phyloP scores from a whole-genome alignment of 2,888 invertebrate genomes.

The Drosophila tanythrix region DNA sequence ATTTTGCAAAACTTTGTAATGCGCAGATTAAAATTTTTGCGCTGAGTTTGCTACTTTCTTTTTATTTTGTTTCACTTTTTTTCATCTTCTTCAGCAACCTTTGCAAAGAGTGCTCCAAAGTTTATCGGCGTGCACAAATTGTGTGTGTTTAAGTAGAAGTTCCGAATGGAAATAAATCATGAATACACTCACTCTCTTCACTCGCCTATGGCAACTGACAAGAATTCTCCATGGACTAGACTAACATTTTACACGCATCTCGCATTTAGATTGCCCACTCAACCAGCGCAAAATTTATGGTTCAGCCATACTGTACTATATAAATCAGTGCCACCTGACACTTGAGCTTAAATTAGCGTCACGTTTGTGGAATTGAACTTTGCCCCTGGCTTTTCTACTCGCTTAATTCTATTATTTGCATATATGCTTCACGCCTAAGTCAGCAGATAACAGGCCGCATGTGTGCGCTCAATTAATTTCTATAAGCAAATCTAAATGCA shows the following conservation, averaged over 20 bases:
- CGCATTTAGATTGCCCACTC: conserved; percentile 34
- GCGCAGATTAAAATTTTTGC: conserved; percentile 72
- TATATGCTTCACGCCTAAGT: conserved; percentile 1
- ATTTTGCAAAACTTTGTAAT: conserved; percentile 67
- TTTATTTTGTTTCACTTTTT: neutral
- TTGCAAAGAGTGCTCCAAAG: conserved; percentile 50
- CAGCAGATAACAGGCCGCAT: conserved; percentile 27
- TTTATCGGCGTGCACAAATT: conserved; percentile 46
- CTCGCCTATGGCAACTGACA: conserved; percentile 41
- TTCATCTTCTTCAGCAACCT: conserved; percentile 11
- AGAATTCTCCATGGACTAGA: conserved; percentile 30
- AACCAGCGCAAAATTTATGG: conserved; percentile 60
- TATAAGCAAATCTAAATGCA: conserved; percentile 15
- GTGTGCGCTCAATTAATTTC: conserved; percentile 53
- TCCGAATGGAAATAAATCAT: conserved; percentile 75
- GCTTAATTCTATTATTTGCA: conserved; percentile 6
- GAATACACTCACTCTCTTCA: conserved; percentile 41
- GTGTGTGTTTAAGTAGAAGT: conserved; percentile 62
- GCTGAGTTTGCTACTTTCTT: conserved; percentile 65
- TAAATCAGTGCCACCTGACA: conserved; percentile 64
- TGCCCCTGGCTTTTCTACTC: neutral
- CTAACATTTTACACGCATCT: conserved; percentile 20
- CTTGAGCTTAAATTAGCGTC: conserved; percentile 54
- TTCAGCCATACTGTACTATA: conserved; percentile 36
- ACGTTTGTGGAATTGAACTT: conserved; percentile 12